Percentiles rank a stretch among this genome's conserved stretches.
Conservation (phyloP, 2,113 vertebrate species). For the Helogale parvula region DNA sequence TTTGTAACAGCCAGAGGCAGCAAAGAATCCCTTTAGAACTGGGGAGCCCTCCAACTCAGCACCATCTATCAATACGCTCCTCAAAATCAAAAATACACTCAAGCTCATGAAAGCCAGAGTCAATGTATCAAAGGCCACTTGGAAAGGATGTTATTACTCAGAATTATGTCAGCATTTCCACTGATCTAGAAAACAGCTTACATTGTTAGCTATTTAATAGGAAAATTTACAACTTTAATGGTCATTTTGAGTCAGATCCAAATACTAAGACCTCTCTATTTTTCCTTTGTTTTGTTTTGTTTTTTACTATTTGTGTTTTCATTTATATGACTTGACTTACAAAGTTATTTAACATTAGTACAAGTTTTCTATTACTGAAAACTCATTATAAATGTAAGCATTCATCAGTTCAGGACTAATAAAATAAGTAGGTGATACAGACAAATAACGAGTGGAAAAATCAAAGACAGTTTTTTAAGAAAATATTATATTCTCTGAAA, state of each 20-base stretch:
- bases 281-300: constrained; percentile 57
- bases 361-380: constrained; percentile 34
- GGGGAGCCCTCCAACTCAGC: background rate
- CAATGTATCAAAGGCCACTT: constrained; percentile 34
- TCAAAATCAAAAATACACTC: constrained; percentile 34
- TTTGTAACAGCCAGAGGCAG: background rate
- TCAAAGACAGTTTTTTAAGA: background rate
- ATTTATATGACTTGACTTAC: constrained; percentile 74
- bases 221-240: constrained; percentile 84
- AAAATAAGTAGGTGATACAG: constrained; percentile 13
- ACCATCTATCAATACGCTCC: background rate
- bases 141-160: constrained; percentile 61
- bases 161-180: constrained; percentile 69
- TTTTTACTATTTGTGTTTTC: constrained; percentile 63
- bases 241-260: constrained; percentile 77
- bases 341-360: constrained; percentile 55
- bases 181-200: constrained; percentile 65
- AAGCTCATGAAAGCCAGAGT: constrained; percentile 14
- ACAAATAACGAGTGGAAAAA: constrained; percentile 47
- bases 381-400: background rate
- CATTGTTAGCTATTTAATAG: constrained; percentile 73
- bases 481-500: background rate
- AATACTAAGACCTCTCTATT: constrained; percentile 67
- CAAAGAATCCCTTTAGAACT: background rate
- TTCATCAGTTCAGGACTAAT: background rate